Percentiles rank a stretch among this genome's conserved stretches.
Evolutionary conservation across 2,888 invertebrate genomes (phyloP).

Genomic region (Digitonthophagus gazella): DNA sequence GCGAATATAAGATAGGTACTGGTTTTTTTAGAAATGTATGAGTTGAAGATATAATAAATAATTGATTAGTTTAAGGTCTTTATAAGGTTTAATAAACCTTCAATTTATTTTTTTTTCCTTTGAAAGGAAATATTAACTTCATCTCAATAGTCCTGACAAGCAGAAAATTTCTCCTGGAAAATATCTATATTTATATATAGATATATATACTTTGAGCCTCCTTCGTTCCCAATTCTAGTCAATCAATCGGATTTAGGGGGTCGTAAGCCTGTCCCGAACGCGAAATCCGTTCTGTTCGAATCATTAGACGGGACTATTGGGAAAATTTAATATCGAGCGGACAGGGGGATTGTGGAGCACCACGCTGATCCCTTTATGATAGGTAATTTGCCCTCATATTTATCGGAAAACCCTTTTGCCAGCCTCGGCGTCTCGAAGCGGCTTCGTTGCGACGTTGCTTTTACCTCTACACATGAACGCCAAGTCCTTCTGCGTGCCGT

Average conservation of each 20-base stretch:
- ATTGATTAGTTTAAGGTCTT: too few species aligned
- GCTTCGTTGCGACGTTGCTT: background rate
- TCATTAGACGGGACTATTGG: slow-evolving; percentile 12
- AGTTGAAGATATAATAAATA: too few species aligned
- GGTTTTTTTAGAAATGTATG: too few species aligned
- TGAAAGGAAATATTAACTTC: too few species aligned
- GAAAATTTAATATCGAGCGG: slow-evolving; percentile 13
- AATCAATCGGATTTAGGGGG: background rate
- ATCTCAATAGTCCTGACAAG: too few species aligned
- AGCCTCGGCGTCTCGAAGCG: background rate
- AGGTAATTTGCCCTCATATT: slow-evolving; percentile 16
- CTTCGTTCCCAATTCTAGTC: background rate
- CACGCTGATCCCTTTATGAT: slow-evolving; percentile 12
- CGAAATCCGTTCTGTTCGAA: background rate
- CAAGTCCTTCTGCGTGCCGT: background rate
- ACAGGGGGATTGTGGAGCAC: background rate
- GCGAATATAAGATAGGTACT: too few species aligned
- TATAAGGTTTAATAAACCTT: background rate
- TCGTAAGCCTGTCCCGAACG: background rate
- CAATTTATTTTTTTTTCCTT: too few species aligned
- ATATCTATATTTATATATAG: background rate
- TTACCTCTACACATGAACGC: background rate
- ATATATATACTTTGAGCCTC: background rate
- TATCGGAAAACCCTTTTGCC: slow-evolving; percentile 4
- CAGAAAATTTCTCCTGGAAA: background rate